phyloP scores from a whole-genome alignment of 23 tunicate species.

The Trididemnum nubilum region DNA sequence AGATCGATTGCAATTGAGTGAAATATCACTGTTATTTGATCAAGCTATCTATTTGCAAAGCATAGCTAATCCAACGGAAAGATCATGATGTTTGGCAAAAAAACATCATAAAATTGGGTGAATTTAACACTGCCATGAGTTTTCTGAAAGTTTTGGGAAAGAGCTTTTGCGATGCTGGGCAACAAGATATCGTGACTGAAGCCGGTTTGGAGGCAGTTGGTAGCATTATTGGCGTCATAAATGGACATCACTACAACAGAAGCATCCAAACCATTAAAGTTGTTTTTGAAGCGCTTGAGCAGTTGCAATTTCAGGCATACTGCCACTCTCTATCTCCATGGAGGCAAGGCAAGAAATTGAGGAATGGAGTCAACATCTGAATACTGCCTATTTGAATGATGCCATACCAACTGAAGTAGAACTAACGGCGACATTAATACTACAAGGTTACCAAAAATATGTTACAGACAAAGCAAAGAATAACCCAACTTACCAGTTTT shows the following conservation, averaged over 20 bases:
- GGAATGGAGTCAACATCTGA: neutral
- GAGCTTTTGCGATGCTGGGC: slow-evolving; percentile 14
- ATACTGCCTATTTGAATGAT: neutral
- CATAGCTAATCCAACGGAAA: neutral
- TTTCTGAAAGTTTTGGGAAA: neutral
- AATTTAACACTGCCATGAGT: neutral
- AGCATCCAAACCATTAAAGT: neutral
- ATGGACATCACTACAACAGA: slow-evolving; percentile 5
- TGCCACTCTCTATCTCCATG: neutral
- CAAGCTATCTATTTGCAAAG: slow-evolving; percentile 13
- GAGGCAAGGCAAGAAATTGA: neutral
- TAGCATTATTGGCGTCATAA: neutral
- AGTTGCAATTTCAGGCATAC: neutral
- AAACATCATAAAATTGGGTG: neutral
- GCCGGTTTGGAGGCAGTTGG: neutral
- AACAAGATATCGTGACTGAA: neutral
- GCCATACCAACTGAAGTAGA: neutral
- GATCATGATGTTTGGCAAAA: neutral
- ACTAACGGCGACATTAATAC: neutral
- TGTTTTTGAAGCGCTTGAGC: neutral
- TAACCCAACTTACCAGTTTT: neutral
- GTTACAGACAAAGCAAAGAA: neutral
- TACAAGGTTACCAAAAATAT: neutral
- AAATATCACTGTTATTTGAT: neutral
- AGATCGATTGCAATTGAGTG: neutral